These are phyloP conservation scores for Pristionchus exspectatus DNA, from an alignment of 2,888 invertebrate genomes.

Conservation along the genomic window DNA sequence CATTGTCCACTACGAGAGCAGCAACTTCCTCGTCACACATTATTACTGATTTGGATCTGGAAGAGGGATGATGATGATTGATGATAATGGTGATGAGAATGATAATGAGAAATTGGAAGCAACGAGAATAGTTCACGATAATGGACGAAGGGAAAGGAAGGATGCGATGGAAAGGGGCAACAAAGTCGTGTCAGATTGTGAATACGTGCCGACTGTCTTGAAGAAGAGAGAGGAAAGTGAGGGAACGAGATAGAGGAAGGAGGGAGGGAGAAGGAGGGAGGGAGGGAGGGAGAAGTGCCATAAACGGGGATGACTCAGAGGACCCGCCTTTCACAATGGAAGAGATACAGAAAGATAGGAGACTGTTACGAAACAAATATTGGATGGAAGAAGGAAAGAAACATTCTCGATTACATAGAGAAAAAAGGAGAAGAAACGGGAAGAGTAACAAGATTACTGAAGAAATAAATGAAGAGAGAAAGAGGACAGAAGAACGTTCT, in stretches of 20 bases:
- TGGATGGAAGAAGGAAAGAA: background rate
- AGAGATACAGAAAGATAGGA: background rate
- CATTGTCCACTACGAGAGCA: constrained; percentile 72
- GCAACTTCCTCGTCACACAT: constrained; percentile 74
- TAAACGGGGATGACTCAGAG: constrained; percentile 9
- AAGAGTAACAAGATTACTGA: background rate
- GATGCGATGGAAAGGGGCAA: too few relatives aligned
- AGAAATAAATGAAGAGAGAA: background rate
- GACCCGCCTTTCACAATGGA: constrained; percentile 22
- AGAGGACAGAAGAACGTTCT: background rate
- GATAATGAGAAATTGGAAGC: background rate
- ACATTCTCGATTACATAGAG: too few relatives aligned
- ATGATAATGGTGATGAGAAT: background rate
- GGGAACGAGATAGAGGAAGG: too few relatives aligned
- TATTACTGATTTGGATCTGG: background rate
- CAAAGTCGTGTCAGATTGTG: background rate
- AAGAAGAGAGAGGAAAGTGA: too few relatives aligned
- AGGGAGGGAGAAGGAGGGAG: background rate
- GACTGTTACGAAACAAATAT: constrained; percentile 24
- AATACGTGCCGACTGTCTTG: background rate
- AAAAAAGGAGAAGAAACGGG: background rate
- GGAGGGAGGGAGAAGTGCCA: background rate
- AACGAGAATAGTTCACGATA: background rate
- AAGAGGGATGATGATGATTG: background rate
- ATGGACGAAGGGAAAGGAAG: background rate